Conservation (phyloP, 2,113 vertebrate genomes). For the Amphiprion ocellaris region DNA sequence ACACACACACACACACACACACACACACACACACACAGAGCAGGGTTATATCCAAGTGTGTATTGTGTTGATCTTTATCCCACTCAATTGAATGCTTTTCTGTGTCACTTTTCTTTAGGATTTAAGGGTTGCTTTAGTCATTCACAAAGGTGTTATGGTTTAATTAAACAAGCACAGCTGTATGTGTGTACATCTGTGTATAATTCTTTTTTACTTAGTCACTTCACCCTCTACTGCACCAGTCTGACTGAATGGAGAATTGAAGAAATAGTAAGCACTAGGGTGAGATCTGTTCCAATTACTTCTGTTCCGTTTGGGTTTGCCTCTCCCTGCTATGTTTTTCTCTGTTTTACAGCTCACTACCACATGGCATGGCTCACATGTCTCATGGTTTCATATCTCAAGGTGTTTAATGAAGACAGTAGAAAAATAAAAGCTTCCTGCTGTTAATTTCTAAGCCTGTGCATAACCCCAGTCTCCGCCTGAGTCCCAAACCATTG, state of each 20-base stretch:
- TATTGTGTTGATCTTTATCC: constrained; percentile 64
- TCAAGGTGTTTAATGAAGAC: constrained; percentile 68
- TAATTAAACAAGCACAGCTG: constrained; percentile 4
- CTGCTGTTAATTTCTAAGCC: constrained; percentile 63
- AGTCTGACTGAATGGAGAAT: not conserved
- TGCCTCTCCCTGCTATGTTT: constrained; percentile 1
- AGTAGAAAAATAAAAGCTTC: constrained; percentile 55
- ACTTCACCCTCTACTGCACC: not conserved
- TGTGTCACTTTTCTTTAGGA: constrained; percentile 11
- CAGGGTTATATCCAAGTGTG: constrained; percentile 51
- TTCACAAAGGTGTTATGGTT: constrained; percentile 11
- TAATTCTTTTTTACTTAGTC: constrained; percentile 2
- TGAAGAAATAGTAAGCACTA: not conserved
- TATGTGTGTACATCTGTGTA: not conserved
- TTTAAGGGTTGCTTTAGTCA: constrained; percentile 18
- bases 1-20: not conserved
- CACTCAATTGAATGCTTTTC: constrained; percentile 45
- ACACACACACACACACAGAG: constrained; percentile 31
- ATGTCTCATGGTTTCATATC: constrained; percentile 41
- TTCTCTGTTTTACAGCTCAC: constrained; percentile 33
- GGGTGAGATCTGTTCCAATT: constrained; percentile 41
- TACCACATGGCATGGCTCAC: not conserved
- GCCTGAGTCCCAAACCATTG: constrained; percentile 71
- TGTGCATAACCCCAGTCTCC: constrained; percentile 56
- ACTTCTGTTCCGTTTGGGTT: constrained; percentile 21